Base-by-base conservation (phyloP, 2,888 invertebrate genomes). In the Gonocerus acuteangulatus region DNA sequence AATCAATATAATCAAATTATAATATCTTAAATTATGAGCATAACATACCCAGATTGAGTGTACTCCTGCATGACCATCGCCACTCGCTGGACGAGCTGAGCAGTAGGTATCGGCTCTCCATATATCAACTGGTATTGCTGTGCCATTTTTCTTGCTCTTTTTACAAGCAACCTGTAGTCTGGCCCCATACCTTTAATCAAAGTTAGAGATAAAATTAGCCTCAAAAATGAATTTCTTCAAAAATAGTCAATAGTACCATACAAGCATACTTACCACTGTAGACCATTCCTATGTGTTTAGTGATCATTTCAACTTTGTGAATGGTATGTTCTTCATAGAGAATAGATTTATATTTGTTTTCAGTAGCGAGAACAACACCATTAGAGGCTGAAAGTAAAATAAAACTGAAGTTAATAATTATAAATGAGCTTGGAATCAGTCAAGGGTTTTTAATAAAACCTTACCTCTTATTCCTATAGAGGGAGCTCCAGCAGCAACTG, bases 11-110 rank as follows among this genome's bases (percentile, higher is more conserved):
- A n/a, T n/a, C n/a, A n/a, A n/a, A n/a, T n/a, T n/a, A n/a, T n/a
- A n/a, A n/a, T n/a, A n/a, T n/a, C n/a, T n/a, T n/a, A n/a, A n/a
- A n/a, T n/a, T n/a, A n/a, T n/a, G n/a, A 27, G 27, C 27, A 6
- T 6, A 9, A 39, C 48, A 51, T 72, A 89, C 88, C 96, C 97
- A 1, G 95, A 95, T 74, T 99, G 99, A 6, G 99, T 99, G 73
- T 96, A 99, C 75, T 99, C 99, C 76, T 99, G 99, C 97, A 99
- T 99, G 22, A 99, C 88, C 60, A 90, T 89, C 19, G 99, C 97
- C 1, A 99, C 88, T 66, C 92, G 80, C 74, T 96, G 95, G 48
- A 99, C 99, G 15, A 99, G 79, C 74, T 97, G 96, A 0, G 91
- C 87, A 0, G 96, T 96, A 0, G 99, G 96, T 70, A 99, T 99